phyloP scores from a whole-genome alignment of 2,113 vertebrate genomes.

The Gopherus evgoodei region DNA sequence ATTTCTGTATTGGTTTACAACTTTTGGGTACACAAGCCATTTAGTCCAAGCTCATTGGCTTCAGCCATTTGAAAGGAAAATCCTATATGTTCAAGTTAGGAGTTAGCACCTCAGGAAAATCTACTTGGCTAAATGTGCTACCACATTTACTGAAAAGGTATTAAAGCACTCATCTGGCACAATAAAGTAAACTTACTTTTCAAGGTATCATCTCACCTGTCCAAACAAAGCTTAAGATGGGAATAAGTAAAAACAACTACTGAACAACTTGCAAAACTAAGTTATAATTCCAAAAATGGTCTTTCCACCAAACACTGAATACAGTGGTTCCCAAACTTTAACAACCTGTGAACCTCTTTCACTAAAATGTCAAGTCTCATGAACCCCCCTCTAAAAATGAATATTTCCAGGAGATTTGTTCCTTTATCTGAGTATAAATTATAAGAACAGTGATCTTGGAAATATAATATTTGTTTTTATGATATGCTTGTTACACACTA shows the following conservation, averaged over 20 bases:
- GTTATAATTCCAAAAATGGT: not conserved
- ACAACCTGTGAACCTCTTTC: no score
- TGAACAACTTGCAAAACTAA: not conserved
- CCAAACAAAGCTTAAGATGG: slow-evolving; percentile 24
- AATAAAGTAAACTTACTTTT: not conserved
- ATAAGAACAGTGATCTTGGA: no score
- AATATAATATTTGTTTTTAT: no score
- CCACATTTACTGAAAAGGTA: not conserved
- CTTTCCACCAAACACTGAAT: not conserved
- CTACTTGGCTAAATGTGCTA: not conserved
- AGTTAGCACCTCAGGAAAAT: not conserved
- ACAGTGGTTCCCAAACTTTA: not conserved
- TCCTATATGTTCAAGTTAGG: not conserved
- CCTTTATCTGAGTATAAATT: no score
- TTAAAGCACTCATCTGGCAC: not conserved
- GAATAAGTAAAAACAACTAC: not conserved
- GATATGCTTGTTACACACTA: no score
- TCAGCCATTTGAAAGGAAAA: not conserved
- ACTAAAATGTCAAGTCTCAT: no score
- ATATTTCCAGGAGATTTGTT: no score
- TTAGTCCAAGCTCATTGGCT: not conserved
- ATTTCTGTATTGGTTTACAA: not conserved
- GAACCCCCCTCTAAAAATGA: no score
- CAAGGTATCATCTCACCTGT: not conserved
- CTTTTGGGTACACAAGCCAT: not conserved